Percentiles rank a stretch among this genome's conserved stretches.
Evolutionary conservation across 2,113 vertebrate species (phyloP).

Genomic region (Helogale parvula): DNA sequence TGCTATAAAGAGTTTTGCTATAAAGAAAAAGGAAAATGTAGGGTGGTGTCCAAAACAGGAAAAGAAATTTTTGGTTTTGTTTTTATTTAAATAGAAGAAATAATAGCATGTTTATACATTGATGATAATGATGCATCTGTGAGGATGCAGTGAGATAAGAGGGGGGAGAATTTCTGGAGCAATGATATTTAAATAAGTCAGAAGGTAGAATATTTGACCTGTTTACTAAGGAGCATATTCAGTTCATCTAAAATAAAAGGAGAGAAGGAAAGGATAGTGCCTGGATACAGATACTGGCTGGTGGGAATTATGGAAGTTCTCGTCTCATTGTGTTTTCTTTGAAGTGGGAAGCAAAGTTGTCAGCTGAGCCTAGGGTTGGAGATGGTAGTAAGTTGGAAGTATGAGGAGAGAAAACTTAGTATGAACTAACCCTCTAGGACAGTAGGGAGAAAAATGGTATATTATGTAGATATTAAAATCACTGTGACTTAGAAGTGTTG

Average conservation of each 20-base stretch:
- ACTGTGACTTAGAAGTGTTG: not conserved
- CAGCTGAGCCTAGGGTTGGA: not conserved
- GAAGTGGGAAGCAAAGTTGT: conserved; percentile 10
- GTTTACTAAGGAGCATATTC: not conserved
- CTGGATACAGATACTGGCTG: not conserved
- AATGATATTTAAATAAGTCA: not conserved
- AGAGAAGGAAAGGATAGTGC: not conserved
- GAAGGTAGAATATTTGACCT: not conserved
- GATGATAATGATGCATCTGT: not conserved
- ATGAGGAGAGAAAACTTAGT: not conserved
- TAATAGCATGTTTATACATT: not conserved
- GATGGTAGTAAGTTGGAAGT: not conserved
- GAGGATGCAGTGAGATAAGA: not conserved
- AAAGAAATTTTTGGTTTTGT: not conserved
- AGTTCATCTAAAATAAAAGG: not conserved
- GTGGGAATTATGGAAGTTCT: not conserved
- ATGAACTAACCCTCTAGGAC: not conserved
- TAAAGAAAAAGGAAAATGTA: not conserved
- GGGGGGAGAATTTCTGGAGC: not conserved
- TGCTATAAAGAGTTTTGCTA: not conserved
- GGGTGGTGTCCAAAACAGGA: not conserved
- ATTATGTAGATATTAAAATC: not conserved
- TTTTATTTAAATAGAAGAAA: not conserved
- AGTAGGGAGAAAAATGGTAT: not conserved
- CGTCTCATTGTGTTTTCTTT: not conserved